Conservation (phyloP, 2,113 vertebrate species). For the Grantiella picta region DNA sequence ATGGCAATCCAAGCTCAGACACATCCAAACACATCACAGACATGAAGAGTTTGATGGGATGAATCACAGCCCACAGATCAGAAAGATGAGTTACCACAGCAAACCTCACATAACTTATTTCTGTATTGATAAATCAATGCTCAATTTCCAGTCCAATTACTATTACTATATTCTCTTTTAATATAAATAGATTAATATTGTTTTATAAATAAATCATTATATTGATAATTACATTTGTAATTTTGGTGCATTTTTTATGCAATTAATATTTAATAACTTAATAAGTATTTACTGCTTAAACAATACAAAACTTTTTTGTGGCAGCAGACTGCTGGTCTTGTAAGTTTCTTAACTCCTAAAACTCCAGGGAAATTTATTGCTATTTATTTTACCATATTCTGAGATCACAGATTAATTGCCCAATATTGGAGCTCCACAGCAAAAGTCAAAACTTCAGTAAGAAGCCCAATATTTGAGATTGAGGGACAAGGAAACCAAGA, state of each 20-base stretch:
- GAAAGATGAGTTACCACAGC: background rate
- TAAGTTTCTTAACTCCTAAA: background rate
- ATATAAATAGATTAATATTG: background rate
- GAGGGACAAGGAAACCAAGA: background rate
- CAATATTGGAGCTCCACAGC: background rate
- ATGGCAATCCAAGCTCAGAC: background rate
- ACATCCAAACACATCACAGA: background rate
- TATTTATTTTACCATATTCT: background rate
- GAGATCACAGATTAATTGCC: background rate
- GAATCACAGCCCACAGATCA: background rate
- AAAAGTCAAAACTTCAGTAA: background rate
- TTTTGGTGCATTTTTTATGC: background rate
- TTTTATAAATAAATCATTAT: background rate
- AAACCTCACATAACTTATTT: background rate
- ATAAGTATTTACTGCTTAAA: background rate
- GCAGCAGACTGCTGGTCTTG: background rate
- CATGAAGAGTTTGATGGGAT: background rate
- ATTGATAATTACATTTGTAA: background rate
- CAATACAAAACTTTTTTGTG: background rate
- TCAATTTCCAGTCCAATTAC: background rate
- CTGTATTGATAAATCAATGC: background rate
- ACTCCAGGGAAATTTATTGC: background rate
- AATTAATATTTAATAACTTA: background rate
- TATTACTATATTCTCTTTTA: background rate
- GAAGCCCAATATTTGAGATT: accelerated